Percentiles rank a stretch among this genome's conserved stretches.
Conservation (phyloP, 2,797 vertebrate genomes). For the Micrastur ruficollis region DNA sequence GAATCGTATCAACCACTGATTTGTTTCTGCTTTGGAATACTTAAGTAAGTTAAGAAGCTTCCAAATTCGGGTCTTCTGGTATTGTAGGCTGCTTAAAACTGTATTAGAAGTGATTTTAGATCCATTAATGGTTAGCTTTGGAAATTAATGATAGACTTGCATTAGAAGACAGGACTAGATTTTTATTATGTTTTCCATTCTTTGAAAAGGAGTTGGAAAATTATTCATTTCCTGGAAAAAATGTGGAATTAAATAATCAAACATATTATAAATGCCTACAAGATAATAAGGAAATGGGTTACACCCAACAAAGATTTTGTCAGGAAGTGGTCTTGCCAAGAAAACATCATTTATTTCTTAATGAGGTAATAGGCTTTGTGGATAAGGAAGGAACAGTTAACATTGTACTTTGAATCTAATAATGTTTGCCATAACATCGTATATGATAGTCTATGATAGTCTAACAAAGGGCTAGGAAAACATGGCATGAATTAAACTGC, state of each 20-base stretch:
- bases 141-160: not conserved
- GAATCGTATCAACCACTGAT: not conserved
- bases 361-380: not conserved
- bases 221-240: conserved; percentile 6
- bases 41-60: not conserved
- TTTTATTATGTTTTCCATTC: not conserved
- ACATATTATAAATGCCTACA: not conserved
- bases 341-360: not conserved
- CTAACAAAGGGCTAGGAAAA: not conserved
- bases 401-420: not conserved
- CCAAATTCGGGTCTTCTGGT: not conserved
- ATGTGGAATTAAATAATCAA: conserved; percentile 14
- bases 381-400: not conserved
- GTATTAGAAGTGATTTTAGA: not conserved
- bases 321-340: conserved; percentile 29
- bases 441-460: not conserved
- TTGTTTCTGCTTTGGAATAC: not conserved
- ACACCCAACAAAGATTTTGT: conserved; percentile 19
- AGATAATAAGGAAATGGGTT: conserved; percentile 29
- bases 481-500: not conserved
- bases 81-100: not conserved
- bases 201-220: not conserved
- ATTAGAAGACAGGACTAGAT: not conserved
- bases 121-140: not conserved
- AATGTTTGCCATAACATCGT: not conserved